These are phyloP conservation scores for Anabas testudineus DNA, from an alignment of 2,797 vertebrate species.

Conservation along the genomic window DNA sequence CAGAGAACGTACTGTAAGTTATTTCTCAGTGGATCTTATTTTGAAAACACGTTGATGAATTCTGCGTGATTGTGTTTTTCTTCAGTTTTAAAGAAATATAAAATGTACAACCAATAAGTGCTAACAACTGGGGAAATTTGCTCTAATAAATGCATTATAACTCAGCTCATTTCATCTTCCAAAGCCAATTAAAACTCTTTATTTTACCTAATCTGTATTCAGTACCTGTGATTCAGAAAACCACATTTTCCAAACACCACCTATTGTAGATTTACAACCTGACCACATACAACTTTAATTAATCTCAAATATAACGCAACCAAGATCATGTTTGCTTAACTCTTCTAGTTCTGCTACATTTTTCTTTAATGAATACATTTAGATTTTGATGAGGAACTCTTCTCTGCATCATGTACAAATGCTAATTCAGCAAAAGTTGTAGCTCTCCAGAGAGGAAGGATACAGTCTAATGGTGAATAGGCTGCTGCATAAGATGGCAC, in stretches of 20 bases:
- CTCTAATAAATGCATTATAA: neutral
- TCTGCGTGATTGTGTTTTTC: neutral
- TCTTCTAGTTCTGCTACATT: neutral
- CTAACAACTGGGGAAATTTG: neutral
- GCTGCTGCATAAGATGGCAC: too few species aligned
- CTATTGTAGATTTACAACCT: neutral
- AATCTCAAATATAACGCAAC: neutral
- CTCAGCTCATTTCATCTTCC: neutral
- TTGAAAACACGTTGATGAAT: neutral
- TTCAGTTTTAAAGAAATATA: neutral
- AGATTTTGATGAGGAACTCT: neutral
- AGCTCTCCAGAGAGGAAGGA: neutral
- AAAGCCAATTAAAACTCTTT: neutral
- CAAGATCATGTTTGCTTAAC: neutral
- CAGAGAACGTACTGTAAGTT: neutral
- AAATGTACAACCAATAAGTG: neutral
- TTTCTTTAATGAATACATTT: neutral
- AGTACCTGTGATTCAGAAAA: neutral
- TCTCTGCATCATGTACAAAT: neutral
- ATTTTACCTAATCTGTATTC: constrained; percentile 12
- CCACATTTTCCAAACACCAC: neutral
- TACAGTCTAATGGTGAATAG: neutral
- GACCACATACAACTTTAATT: neutral
- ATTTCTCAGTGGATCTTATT: neutral
- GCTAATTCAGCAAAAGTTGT: neutral